Evolutionary conservation across 2,888 invertebrate genomes (phyloP), one percentile per base, ranked within the genome.

Genomic region (Dendrolimus pini): DNA sequence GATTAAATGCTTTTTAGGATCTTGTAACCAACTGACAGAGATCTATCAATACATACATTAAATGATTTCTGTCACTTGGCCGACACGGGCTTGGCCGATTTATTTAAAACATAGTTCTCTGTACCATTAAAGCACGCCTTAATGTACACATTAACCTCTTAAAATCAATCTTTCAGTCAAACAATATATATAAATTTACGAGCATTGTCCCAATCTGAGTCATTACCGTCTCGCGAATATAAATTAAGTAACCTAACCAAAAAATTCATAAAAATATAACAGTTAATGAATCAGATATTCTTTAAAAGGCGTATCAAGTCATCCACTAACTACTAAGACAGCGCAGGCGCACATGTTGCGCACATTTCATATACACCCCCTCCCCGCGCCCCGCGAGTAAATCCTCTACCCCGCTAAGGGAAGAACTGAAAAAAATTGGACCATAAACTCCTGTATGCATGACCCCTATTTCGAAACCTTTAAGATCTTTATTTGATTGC

Each of bases 221-320:
- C 66, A 70, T 63, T 53, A 56, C 47, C 52, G 58, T 58, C 52
- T 53, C 58, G 55, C 30, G 57, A 64, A 71, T 70, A 61, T 66
- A 66, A 61, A 60, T 62, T 63, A 67, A 66, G 63, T 63, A 68
- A 62, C 62, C 54, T 56, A 62, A 71, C 59, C 67, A 67, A 67
- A 61, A 62, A 67, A 64, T 71, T 63, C 65, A 75, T 72, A 75
- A 68, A 71, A 76, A 74, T 30, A 30, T 30, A 78, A 80, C 77
- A 77, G 70, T 72, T 74, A 80, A 82, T 85, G 86, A 89, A 83
- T 87, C 87, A 84, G 80, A 80, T 82, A 83, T 86, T 88, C 89
- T 85, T 88, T 85, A 85, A 87, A 82, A 77, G 75, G 74, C 47
- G 47, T 47, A 47, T 47, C 47, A 30, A 30, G 30, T 30, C 47